Evolutionary conservation across 2,888 invertebrate species (phyloP), one percentile per base, ranked within the genome.

Genomic region (Muschampia plurimacula): DNA sequence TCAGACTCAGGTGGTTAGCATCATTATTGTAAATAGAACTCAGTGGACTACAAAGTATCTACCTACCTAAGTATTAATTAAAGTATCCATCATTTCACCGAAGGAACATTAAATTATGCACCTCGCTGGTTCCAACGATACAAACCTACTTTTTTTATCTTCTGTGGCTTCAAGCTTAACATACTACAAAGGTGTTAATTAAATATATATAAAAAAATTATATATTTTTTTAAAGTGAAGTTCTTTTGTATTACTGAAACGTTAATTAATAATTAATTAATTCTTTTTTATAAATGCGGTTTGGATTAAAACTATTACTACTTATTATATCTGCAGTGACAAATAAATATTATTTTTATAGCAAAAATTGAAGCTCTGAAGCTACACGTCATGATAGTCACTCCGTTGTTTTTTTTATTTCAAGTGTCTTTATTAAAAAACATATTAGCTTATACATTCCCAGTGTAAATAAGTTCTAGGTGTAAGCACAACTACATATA

Each of bases 71-170:
- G 22, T 22, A 22, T 22, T 32, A 36, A 49, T n/a, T 36, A 52
- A 65, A 49, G 36, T 13, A 49, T 65, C 49, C 32, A 65, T 49
- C 46, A 65, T 32, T 63, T 32, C 8, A 65, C 13, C 49, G 49
- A 13, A 32, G 32, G 49, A 32, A 65, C n/a, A 65, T 32, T 65
- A 65, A 65, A 49, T 65, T 65, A 65, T 65, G 49, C 65, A 49
- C 49, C 22, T 36, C 65, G 32, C 49, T 65, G 65, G 32, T 28
- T 65, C 49, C 49, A 13, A 4, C 49, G 65, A 13, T 44, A 12
- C 12, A 13, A n/a, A 36, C 32, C n/a, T 60, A 7, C 13, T 13
- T 13, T 65, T 32, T 65, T 49, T 65, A 15, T 41, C 5, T 7
- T n/a, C 36, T 2, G 1, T 44, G 44, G 63, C 22, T 64, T 44